Conservation (phyloP, 2,888 invertebrate genomes). For the Hypolimnas misippus region DNA sequence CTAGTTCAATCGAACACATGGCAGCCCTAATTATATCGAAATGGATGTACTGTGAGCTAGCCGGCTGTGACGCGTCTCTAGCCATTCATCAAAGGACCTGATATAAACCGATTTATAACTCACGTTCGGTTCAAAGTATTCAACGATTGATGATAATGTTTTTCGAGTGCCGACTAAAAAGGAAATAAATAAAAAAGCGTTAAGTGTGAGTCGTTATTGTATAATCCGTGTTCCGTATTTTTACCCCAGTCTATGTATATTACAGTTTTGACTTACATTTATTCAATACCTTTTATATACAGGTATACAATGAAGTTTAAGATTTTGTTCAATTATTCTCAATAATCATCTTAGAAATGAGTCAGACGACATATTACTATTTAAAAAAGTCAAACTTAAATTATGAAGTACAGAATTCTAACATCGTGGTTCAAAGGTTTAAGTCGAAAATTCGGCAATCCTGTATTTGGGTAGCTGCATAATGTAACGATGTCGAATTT, state of each 20-base stretch:
- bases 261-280: too few relatives aligned
- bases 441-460: too few relatives aligned
- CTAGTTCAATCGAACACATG: slow-evolving; percentile 7
- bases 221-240: background rate
- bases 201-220: background rate
- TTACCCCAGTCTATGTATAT: background rate
- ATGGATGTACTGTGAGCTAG: slow-evolving; percentile 5
- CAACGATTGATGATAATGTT: slow-evolving; percentile 24
- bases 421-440: too few relatives aligned
- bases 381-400: too few relatives aligned
- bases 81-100: slow-evolving; percentile 23
- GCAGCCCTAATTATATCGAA: slow-evolving; percentile 3
- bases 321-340: too few relatives aligned
- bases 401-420: too few relatives aligned
- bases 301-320: too few relatives aligned
- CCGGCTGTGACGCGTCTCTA: background rate
- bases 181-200: slow-evolving; percentile 20
- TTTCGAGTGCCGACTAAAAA: slow-evolving; percentile 6
- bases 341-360: too few relatives aligned
- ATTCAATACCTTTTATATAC: too few relatives aligned
- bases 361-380: too few relatives aligned
- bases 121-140: slow-evolving; percentile 17
- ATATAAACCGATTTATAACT: slow-evolving; percentile 20
- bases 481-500: too few relatives aligned
- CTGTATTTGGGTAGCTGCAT: too few relatives aligned